These are phyloP conservation scores for Harpegnathos saltator DNA, from an alignment of 1,140 invertebrate genomes.

Conservation along the genomic window DNA sequence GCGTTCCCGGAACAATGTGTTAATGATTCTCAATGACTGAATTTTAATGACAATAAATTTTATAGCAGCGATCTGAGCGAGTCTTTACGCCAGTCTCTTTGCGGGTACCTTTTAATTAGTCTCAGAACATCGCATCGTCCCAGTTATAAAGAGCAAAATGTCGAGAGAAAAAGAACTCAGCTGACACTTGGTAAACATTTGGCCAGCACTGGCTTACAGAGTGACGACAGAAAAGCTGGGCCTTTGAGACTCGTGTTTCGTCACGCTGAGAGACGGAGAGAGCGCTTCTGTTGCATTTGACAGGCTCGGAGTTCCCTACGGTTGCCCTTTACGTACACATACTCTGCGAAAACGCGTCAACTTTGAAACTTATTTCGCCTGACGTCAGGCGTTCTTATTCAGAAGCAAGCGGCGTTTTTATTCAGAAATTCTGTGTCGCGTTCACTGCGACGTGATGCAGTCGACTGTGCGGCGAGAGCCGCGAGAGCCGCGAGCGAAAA, in stretches of 20 bases:
- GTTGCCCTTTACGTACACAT: too few species aligned
- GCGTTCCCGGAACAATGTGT: too few species aligned
- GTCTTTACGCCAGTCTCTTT: too few species aligned
- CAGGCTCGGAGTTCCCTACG: too few species aligned
- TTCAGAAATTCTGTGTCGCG: constrained; percentile 3
- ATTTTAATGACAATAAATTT: too few species aligned
- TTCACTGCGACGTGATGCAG: neutral
- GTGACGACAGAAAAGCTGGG: neutral
- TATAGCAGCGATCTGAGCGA: too few species aligned
- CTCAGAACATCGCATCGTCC: neutral
- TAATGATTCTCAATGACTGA: too few species aligned
- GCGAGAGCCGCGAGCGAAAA: neutral
- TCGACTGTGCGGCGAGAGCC: too few species aligned
- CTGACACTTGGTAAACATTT: neutral
- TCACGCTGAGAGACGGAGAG: neutral
- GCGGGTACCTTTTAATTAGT: neutral
- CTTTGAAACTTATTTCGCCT: too few species aligned
- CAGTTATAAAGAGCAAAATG: neutral
- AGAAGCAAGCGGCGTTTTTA: neutral
- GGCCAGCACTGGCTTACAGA: neutral
- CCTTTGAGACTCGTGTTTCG: neutral
- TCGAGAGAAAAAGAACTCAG: neutral
- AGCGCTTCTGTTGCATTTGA: neutral
- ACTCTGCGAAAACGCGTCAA: too few species aligned
- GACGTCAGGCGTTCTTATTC: neutral